Percentiles rank a stretch among this genome's conserved stretches.
Evolutionary conservation across 2,888 invertebrate genomes (phyloP).

Genomic region (Anthophora plumipes): DNA sequence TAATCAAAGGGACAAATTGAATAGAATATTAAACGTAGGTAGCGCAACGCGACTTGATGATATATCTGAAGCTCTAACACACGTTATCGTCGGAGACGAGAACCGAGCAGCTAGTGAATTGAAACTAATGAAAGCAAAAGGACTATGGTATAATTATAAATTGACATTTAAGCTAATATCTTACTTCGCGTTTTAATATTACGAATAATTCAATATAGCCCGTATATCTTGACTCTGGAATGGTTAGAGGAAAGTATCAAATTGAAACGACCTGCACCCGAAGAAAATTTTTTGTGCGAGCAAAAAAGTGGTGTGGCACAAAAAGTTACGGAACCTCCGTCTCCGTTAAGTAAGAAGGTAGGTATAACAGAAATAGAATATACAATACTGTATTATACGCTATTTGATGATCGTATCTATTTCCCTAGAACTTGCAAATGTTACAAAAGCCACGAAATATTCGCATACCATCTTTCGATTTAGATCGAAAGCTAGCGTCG

Average conservation of each 20-base stretch:
- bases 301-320: constrained; percentile 53
- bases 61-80: constrained; percentile 91
- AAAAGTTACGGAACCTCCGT: constrained; percentile 84
- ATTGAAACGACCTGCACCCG: constrained; percentile 86
- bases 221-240: constrained; percentile 88
- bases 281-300: constrained; percentile 84
- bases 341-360: constrained; percentile 88
- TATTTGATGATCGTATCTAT: not conserved
- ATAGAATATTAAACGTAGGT: constrained; percentile 89
- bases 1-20: constrained; percentile 88
- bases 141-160: constrained; percentile 72
- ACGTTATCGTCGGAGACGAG: constrained; percentile 90
- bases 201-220: constrained; percentile 80
- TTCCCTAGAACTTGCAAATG: constrained; percentile 85
- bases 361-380: constrained; percentile 1
- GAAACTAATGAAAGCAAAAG: constrained; percentile 79
- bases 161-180: not conserved
- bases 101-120: constrained; percentile 85
- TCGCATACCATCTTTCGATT: constrained; percentile 80
- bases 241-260: constrained; percentile 92
- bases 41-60: constrained; percentile 94
- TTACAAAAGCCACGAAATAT: constrained; percentile 83
- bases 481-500: constrained; percentile 49
- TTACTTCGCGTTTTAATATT: constrained; percentile 6
- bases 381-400: too few relatives aligned